Evolutionary conservation across 2,888 invertebrate genomes (phyloP).

Genomic region (Brenthis daphne): DNA sequence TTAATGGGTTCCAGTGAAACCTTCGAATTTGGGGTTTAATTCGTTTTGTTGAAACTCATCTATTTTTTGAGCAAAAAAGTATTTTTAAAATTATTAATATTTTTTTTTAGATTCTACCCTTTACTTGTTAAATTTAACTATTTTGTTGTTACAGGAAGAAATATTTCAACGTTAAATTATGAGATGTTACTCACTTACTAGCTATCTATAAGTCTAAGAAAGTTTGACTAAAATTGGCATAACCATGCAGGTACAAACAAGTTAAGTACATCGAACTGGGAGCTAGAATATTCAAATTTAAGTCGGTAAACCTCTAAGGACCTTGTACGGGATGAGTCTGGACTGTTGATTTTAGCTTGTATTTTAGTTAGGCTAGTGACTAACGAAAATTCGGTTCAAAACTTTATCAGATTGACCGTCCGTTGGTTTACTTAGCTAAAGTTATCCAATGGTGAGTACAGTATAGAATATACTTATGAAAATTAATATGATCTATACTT

Average conservation of each 20-base stretch:
- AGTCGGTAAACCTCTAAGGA: constrained; percentile 13
- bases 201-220: too few species aligned
- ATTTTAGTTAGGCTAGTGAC: constrained; percentile 13
- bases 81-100: too few species aligned
- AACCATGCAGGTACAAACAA: background rate
- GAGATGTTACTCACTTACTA: too few species aligned
- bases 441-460: background rate
- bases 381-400: constrained; percentile 21
- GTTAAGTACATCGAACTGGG: background rate
- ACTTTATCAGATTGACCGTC: constrained; percentile 18
- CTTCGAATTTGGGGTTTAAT: too few species aligned
- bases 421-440: constrained; percentile 9
- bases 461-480: background rate
- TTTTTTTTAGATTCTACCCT: too few species aligned
- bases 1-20: too few species aligned
- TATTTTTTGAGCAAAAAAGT: too few species aligned
- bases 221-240: background rate
- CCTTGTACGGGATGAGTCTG: constrained; percentile 9
- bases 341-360: constrained; percentile 22
- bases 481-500: too few species aligned
- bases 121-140: too few species aligned
- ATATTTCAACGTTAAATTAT: too few species aligned
- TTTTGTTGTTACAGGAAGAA: too few species aligned
- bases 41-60: too few species aligned
- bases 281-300: constrained; percentile 5